Evolutionary conservation across 1,140 invertebrate species (phyloP).

Genomic region (Pseudomyrmex dendroicus): DNA sequence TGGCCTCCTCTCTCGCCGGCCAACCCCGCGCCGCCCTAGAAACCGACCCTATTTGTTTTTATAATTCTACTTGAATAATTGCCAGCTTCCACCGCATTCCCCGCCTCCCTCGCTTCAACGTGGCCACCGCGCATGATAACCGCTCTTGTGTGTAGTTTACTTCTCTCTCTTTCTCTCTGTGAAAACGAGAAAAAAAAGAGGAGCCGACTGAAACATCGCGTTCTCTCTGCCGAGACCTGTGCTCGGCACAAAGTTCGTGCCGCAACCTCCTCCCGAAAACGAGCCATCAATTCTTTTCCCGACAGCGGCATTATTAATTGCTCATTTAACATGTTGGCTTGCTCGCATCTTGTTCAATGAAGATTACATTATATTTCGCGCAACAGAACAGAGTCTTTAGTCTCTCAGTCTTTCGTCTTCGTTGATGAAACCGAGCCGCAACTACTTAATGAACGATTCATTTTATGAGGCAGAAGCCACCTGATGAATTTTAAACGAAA

Average conservation of each 20-base stretch:
- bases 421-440: not conserved
- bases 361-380: not conserved
- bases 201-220: slow-evolving; percentile 49
- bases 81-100: slow-evolving; percentile 59
- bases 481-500: slow-evolving; percentile 56
- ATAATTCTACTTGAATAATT: slow-evolving; percentile 81
- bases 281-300: not conserved
- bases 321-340: not conserved
- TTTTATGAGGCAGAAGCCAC: slow-evolving; percentile 11
- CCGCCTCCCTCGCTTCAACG: not conserved
- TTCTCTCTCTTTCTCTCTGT: not conserved
- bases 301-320: not conserved
- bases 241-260: slow-evolving; percentile 10
- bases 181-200: slow-evolving; percentile 1
- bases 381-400: not conserved
- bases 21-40: slow-evolving; percentile 62
- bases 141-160: slow-evolving; percentile 34
- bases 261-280: slow-evolving; percentile 24
- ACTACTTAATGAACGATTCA: not conserved
- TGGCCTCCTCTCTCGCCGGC: slow-evolving; percentile 45
- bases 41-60: slow-evolving; percentile 79
- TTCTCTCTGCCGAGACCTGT: not conserved
- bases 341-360: not conserved
- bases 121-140: slow-evolving; percentile 50
- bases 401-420: not conserved